Evolutionary conservation across 2,113 vertebrate species (phyloP).

Genomic region (Baryphthengus martii): DNA sequence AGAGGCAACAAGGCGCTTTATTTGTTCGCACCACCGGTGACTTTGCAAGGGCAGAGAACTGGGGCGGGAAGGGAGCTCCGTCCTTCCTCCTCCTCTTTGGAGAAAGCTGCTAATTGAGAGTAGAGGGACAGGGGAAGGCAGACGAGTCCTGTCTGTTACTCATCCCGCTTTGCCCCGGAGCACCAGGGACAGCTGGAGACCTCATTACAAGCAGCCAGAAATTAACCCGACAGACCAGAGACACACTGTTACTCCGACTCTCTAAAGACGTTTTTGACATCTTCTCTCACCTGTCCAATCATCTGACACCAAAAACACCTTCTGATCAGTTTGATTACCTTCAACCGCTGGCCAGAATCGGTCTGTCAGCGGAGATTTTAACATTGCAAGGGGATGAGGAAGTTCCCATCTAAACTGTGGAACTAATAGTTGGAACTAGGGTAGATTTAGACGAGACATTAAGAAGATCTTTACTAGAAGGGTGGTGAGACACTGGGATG

Average conservation of each 20-base stretch:
- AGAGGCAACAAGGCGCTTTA: background rate
- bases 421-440: no score
- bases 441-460: no score
- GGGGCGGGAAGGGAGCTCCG: background rate
- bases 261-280: background rate
- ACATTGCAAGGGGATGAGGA: background rate
- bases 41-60: background rate
- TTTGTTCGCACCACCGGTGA: background rate
- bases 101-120: background rate
- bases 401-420: background rate
- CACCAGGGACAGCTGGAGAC: background rate
- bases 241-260: accelerated
- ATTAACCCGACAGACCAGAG: background rate
- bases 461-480: no score
- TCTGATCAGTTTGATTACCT: background rate
- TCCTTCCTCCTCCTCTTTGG: background rate
- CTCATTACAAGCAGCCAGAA: background rate
- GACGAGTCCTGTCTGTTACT: accelerated
- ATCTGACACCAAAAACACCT: background rate
- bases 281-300: background rate
- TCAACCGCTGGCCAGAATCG: background rate
- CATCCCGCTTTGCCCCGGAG: background rate
- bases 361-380: background rate
- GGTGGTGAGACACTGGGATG: no score
- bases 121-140: background rate